Base-by-base conservation (phyloP, 2,113 vertebrate genomes). In the Butastur rufipennis region DNA sequence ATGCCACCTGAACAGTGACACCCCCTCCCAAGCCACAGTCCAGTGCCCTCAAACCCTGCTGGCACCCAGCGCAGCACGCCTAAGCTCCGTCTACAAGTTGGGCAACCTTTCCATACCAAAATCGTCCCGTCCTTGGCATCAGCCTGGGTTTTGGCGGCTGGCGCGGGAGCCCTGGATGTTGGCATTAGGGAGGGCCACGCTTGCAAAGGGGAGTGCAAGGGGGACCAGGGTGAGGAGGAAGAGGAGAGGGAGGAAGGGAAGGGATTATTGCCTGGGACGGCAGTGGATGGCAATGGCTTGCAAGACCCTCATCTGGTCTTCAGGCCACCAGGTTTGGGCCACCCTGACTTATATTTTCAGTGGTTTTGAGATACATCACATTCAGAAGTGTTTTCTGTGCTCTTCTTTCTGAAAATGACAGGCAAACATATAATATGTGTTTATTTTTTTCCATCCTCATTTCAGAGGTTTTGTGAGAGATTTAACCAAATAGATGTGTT, bases 401-500 rank as follows among this genome's bases (percentile, higher is more conserved):
- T 83, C 52, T 15, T 81, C 23, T 52, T 86, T 73, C 63, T 58
- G 56, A 94, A 86, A 81, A 4, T 47, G 73, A 92, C 73, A 95
- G 12, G 18, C 62, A 55, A 90, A 38, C n/a, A 68, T 31, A 34
- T 47, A 87, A 74, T 45, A 8, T 6, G 48, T 17, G 13, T 52
- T 67, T 68, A 31, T 61, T 73, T 40, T 65, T 58, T 36, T 13
- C 63, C 56, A 36, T 88, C 40, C 56, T 91, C 45, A 79, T 95
- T 91, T 92, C 45, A 61, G 83, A 85, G 48, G 86, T 79, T 91
- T 89, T 97, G 43, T 79, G 72, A 89, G 61, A 91, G 52, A 81
- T 94, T 94, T 89, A 94, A 85, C 73, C 42, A 94, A 89, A 93
- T 85, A 95, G 83, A 91, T 58, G 63, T 90, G 86, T 91, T 95